These are phyloP conservation scores for Lutra lutra DNA, from an alignment of 2,797 vertebrate species.

Conservation along the genomic window DNA sequence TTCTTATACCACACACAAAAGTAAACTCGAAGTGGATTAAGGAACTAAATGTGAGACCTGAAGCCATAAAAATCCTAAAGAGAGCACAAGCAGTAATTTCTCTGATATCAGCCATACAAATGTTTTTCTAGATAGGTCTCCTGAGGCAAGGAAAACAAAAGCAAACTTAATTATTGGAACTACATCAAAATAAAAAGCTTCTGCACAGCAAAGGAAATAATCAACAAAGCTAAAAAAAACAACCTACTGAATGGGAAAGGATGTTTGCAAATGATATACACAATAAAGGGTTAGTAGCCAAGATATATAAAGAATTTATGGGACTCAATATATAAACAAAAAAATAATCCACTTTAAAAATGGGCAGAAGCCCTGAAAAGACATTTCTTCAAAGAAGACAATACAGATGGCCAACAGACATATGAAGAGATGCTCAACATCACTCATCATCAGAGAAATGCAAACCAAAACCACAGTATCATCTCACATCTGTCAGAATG, in stretches of 20 bases:
- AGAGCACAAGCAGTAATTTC: background rate
- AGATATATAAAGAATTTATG: too few species aligned
- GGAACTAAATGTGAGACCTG: background rate
- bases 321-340: background rate
- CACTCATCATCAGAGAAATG: background rate
- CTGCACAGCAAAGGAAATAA: too few species aligned
- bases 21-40: background rate
- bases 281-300: too few species aligned
- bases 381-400: background rate
- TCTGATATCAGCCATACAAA: background rate
- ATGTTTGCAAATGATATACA: too few species aligned
- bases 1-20: background rate
- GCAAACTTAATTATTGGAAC: background rate
- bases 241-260: too few species aligned
- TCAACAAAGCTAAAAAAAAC: too few species aligned
- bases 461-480: background rate
- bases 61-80: background rate
- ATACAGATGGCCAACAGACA: background rate
- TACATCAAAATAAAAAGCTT: too few species aligned
- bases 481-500: background rate
- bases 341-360: background rate
- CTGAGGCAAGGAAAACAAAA: background rate
- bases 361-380: background rate
- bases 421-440: background rate
- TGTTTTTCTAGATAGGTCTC: background rate